Percentiles rank a stretch among this genome's conserved stretches.
Evolutionary conservation across 2,888 invertebrate genomes (phyloP).

Genomic region (Sympetrum striolatum): DNA sequence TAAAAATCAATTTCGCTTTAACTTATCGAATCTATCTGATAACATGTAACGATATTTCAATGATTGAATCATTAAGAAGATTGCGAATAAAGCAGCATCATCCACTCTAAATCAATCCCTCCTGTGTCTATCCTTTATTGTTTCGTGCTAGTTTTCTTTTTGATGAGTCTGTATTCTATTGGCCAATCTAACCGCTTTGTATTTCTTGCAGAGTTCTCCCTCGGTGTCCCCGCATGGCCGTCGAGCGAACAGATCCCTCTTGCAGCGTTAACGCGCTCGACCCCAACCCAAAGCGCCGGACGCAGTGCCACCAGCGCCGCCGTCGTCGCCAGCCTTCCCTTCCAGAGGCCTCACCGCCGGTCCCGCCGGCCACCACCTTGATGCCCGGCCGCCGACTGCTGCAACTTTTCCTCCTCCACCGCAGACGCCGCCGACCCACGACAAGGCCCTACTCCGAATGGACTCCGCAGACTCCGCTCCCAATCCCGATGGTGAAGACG

Average conservation of each 20-base stretch:
- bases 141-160: background rate
- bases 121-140: background rate
- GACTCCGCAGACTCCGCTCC: conserved; percentile 53
- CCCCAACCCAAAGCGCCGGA: conserved; percentile 51
- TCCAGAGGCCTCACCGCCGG: background rate
- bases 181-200: background rate
- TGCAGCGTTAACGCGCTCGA: conserved; percentile 38
- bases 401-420: conserved; percentile 52
- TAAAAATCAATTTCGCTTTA: too few relatives aligned
- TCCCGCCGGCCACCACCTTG: conserved; percentile 16
- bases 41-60: too few relatives aligned
- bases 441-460: conserved; percentile 50
- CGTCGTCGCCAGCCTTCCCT: background rate
- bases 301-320: background rate
- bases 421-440: conserved; percentile 53
- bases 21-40: too few relatives aligned
- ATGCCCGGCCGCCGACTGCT: conserved; percentile 53
- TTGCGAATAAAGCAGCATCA: background rate
- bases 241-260: conserved; percentile 50
- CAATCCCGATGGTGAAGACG: conserved; percentile 50
- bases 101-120: too few relatives aligned
- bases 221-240: conserved; percentile 26
- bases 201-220: conserved; percentile 48
- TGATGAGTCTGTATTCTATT: background rate
- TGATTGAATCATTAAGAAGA: too few relatives aligned